Base-by-base conservation (phyloP, 1,140 invertebrate species). In the Drosophila santomea region DNA sequence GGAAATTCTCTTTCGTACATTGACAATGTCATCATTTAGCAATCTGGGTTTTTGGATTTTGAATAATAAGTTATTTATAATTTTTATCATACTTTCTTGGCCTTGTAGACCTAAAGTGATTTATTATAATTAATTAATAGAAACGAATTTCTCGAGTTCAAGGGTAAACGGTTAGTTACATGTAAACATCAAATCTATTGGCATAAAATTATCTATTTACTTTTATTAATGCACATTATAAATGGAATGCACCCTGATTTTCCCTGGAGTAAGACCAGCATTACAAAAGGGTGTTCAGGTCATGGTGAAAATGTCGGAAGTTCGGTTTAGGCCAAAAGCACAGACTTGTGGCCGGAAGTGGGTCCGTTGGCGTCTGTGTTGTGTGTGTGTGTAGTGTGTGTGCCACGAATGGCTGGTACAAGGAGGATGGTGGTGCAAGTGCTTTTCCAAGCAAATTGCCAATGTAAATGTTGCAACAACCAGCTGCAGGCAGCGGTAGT, bases 381-480 rank as follows among this genome's bases (percentile, higher is more conserved):
- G 39, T 32, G 28, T 58, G 28, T 58, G 32, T 45, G 17, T 17
- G 17, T 17, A 8, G 23, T 4, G 28, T 58, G 32, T 51, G 15
- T 44, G n/a, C 23, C 28, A 7, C 14, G 3, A n/a, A 12, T 17
- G 8, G 45, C 15, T 32, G 54, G 25, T 32, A 45, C 64, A 28
- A 38, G 51, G 28, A 48, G 52, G 66, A 36, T 56, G 55, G 17
- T 44, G 58, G 57, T 80, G 62, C 62, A 80, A 80, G 83, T 82
- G 75, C 68, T 71, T 76, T 71, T 88, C 63, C 75, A 82, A 76
- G 82, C 79, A 86, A 86, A 88, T 86, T 88, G 79, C 75, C 83
- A 88, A 76, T 88, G 79, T 86, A 86, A 86, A 86, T 86, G 80
- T 86, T 86, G 82, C 82, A 84, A 69, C 76, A 67, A 79, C 56